Evolutionary conservation across 2,797 vertebrate genomes (phyloP).

Genomic region (Sebastes minor): DNA sequence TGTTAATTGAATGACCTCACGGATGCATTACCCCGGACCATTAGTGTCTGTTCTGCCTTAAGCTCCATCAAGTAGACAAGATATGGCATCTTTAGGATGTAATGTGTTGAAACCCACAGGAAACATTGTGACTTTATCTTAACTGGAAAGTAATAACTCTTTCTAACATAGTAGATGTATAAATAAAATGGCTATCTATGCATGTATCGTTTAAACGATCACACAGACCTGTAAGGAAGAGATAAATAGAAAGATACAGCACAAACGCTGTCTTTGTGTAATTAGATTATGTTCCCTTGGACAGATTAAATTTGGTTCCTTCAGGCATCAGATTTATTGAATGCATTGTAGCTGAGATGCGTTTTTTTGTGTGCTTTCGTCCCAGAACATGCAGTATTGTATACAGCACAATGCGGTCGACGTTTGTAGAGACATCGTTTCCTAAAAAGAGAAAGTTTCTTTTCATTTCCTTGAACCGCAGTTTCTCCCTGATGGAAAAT

Average conservation of each 20-base stretch:
- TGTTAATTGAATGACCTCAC: slow-evolving; percentile 74
- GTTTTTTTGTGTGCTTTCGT: background rate
- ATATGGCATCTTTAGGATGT: slow-evolving; percentile 34
- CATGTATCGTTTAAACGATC: slow-evolving; percentile 15
- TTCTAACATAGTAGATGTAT: background rate
- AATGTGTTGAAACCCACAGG: slow-evolving; percentile 29
- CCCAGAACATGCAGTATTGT: background rate
- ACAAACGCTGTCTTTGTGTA: slow-evolving; percentile 43
- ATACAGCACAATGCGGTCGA: background rate
- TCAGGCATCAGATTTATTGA: slow-evolving; percentile 41
- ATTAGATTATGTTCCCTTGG: slow-evolving; percentile 55
- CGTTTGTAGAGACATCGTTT: slow-evolving; percentile 16
- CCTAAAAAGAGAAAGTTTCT: slow-evolving; percentile 34
- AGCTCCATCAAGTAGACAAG: slow-evolving; percentile 23
- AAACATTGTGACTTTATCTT: slow-evolving; percentile 43
- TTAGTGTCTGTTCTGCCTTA: slow-evolving; percentile 52
- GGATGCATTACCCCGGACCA: slow-evolving; percentile 41
- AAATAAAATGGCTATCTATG: slow-evolving; percentile 27
- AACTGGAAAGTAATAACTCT: slow-evolving; percentile 13
- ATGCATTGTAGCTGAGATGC: slow-evolving; percentile 11
- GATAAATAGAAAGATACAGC: slow-evolving; percentile 57
- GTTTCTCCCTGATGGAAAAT: slow-evolving; percentile 37
- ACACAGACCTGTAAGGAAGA: slow-evolving; percentile 38
- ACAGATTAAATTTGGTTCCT: slow-evolving; percentile 52
- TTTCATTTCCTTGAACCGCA: slow-evolving; percentile 47